Percentiles rank a stretch among this genome's conserved stretches.
phyloP scores from a whole-genome alignment of 2,797 vertebrate genomes.

The Molossus molossus region DNA sequence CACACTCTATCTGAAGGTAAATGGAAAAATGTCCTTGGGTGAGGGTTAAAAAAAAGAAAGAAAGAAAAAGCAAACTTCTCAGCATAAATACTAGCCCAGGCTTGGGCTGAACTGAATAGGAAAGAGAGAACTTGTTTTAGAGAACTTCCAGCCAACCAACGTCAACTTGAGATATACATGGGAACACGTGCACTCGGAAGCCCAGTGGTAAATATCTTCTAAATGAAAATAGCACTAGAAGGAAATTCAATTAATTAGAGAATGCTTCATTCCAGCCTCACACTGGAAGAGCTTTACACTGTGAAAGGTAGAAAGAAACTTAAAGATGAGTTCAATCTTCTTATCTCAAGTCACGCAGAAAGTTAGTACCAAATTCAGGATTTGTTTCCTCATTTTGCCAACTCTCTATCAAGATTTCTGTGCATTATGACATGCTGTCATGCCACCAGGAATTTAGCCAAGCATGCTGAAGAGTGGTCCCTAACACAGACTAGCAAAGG shows the following conservation, averaged over 20 bases:
- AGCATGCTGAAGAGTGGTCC: accelerated
- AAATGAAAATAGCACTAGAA: background rate
- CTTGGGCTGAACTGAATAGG: conserved; percentile 20
- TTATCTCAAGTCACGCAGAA: background rate
- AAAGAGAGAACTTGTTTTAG: background rate
- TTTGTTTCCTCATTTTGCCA: background rate
- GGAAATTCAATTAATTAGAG: conserved; percentile 25
- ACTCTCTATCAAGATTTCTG: background rate
- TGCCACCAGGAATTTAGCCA: too few species aligned
- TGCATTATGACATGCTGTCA: accelerated
- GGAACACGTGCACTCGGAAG: background rate
- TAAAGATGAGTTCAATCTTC: background rate
- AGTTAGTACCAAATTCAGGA: background rate
- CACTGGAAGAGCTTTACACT: conserved; percentile 7
- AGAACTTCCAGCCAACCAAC: background rate
- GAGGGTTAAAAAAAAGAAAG: too few species aligned
- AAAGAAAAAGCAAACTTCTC: conserved; percentile 60
- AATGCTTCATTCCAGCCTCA: background rate
- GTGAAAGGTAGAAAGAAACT: conserved; percentile 11
- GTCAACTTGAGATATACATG: background rate
- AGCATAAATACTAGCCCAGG: conserved; percentile 44
- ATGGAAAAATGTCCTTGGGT: too few species aligned
- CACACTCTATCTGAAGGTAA: too few species aligned
- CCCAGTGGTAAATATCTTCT: background rate
- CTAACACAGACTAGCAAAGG: background rate